A percentile compares a stretch with the other conserved stretches of the same genome.
Evolutionary conservation across 2,888 invertebrate genomes (phyloP).

Genomic region (Nebria brevicollis): DNA sequence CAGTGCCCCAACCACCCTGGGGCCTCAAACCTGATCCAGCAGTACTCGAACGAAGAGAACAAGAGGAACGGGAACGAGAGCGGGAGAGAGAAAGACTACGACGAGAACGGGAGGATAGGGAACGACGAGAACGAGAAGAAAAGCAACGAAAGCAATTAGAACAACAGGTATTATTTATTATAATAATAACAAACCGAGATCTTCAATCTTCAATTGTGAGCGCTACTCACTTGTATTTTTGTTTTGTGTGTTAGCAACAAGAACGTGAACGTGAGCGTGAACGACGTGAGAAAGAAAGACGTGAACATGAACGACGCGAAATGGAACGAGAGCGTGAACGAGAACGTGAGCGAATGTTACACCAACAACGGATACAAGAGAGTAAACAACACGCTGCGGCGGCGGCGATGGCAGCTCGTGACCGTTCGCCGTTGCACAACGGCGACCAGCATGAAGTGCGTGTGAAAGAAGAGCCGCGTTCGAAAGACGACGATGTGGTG

Average conservation of each 20-base stretch:
- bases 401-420: slow-evolving; percentile 62
- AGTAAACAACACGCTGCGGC: slow-evolving; percentile 63
- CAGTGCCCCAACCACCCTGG: slow-evolving; percentile 67
- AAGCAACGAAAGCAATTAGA: slow-evolving; percentile 62
- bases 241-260: slow-evolving; percentile 52
- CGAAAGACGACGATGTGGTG: slow-evolving; percentile 65
- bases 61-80: slow-evolving; percentile 71
- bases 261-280: slow-evolving; percentile 64
- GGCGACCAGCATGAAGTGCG: slow-evolving; percentile 68
- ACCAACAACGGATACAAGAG: slow-evolving; percentile 66
- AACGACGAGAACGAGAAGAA: slow-evolving; percentile 67
- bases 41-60: slow-evolving; percentile 70
- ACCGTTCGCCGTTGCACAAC: slow-evolving; percentile 81
- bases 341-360: slow-evolving; percentile 71
- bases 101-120: slow-evolving; percentile 70
- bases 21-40: slow-evolving; percentile 73
- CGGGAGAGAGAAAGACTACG: slow-evolving; percentile 68
- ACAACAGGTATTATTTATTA: slow-evolving; percentile 60
- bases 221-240: too few relatives aligned
- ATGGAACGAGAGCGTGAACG: slow-evolving; percentile 68
- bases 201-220: too few relatives aligned
- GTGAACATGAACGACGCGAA: slow-evolving; percentile 70
- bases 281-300: slow-evolving; percentile 65
- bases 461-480: slow-evolving; percentile 73
- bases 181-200: neutral